These are phyloP conservation scores for Meleagris gallopavo DNA, from an alignment of 2,113 vertebrate genomes.

Conservation along the genomic window DNA sequence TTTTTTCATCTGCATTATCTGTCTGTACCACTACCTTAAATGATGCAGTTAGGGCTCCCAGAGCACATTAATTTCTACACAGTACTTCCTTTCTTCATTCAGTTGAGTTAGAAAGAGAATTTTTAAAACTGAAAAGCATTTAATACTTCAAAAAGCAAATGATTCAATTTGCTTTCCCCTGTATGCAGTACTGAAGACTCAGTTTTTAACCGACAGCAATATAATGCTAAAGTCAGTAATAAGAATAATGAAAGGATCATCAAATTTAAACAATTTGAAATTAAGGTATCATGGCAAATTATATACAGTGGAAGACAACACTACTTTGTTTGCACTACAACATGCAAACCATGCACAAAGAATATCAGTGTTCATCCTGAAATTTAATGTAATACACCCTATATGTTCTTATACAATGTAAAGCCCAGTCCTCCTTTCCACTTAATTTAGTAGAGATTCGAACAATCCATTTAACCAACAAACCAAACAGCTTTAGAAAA, in stretches of 20 bases:
- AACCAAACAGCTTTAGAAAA: background rate
- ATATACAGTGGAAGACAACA: background rate
- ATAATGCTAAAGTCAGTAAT: background rate
- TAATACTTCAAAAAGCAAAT: background rate
- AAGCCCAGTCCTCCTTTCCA: background rate
- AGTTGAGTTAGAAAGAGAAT: background rate
- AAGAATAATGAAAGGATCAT: background rate
- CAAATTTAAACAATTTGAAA: background rate
- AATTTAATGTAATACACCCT: background rate
- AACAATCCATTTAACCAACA: background rate
- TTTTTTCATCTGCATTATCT: background rate
- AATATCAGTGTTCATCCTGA: background rate
- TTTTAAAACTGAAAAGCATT: background rate
- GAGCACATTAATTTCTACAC: background rate
- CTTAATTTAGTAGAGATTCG: background rate
- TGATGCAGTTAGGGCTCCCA: background rate
- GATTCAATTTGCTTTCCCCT: background rate
- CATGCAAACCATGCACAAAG: too few species aligned
- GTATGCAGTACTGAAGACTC: background rate
- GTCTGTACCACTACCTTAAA: background rate
- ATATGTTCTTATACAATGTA: too few species aligned
- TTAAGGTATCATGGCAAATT: background rate
- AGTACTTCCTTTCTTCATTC: background rate
- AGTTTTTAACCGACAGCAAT: background rate
- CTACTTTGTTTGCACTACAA: background rate